Base-by-base conservation (phyloP, 1,140 invertebrate species). In the Drosophila quadrilineata region DNA sequence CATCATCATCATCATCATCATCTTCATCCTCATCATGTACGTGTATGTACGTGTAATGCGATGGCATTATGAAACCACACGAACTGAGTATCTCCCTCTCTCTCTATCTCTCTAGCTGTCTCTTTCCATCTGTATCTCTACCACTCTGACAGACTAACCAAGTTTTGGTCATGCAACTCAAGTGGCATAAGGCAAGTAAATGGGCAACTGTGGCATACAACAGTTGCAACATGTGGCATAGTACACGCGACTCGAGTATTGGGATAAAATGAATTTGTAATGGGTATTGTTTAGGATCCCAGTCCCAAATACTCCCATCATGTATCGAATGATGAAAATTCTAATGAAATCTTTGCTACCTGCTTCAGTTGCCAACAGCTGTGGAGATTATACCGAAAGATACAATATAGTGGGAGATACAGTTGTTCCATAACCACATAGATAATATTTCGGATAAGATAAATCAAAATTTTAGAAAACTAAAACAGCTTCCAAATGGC, bases 41-140 rank as follows among this genome's bases (percentile, higher is more conserved):
- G 16, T 38, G 12, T 3, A 45, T n/a, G 12, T 29, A 17, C 28
- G 19, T 41, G 36, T 65, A 65, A 65, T 67, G 48, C 46, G 46
- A 40, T 28, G 40, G 48, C 31, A 67, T 67, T 67, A 62, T 67
- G 64, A 67, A 67, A 67, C 64, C 64, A 67, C 64, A 67, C 64
- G 48, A 66, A 66, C 45, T 19, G 19, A 10, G 24, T 22, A 8
- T 22, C 4, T 43, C 40, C 17, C 14, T 35, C 26, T 31, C 9
- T 10, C 17, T 12, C n/a, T 2, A 50, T 33, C 35, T 50, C 53
- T n/a, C 49, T 6, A 10, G 33, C 17, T n/a, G n/a, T n/a, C n/a
- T n/a, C n/a, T n/a, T n/a, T n/a, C n/a, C n/a, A n/a, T n/a, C n/a
- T n/a, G n/a, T n/a, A n/a, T n/a, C n/a, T n/a, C n/a, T n/a, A n/a